Conservation (phyloP, 1,140 invertebrate species). For the Pogonus chalceus region DNA sequence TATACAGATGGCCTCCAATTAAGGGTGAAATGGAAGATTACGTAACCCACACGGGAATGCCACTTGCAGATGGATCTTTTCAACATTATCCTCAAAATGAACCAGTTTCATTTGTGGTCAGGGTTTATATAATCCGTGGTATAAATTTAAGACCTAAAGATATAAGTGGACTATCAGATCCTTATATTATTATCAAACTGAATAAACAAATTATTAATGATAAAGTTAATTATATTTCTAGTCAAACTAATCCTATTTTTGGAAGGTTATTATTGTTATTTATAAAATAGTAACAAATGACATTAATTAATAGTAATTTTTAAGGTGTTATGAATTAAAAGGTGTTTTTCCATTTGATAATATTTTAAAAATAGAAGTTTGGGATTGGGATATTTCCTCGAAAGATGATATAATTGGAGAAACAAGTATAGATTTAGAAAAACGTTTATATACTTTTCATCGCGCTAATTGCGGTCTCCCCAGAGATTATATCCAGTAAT, state of each 20-base stretch:
- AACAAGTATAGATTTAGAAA: constrained; percentile 78
- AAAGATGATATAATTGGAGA: constrained; percentile 75
- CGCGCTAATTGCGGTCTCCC: constrained; percentile 67
- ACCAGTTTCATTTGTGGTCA: constrained; percentile 56
- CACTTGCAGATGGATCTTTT: constrained; percentile 42
- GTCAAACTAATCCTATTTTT: constrained; percentile 77
- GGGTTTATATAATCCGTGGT: constrained; percentile 66
- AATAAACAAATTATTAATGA: constrained; percentile 58
- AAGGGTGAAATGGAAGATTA: constrained; percentile 35
- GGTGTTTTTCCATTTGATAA: constrained; percentile 65
- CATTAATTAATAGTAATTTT: constrained; percentile 10
- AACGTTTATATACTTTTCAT: constrained; percentile 71
- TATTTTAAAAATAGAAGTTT: constrained; percentile 59
- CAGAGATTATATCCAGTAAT: constrained; percentile 56
- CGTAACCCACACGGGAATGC: constrained; percentile 35
- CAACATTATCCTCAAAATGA: constrained; percentile 55
- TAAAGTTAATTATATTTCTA: constrained; percentile 62
- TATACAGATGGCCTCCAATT: constrained; percentile 44
- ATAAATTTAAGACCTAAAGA: constrained; percentile 64
- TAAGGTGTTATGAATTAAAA: constrained; percentile 65
- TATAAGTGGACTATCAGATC: constrained; percentile 63
- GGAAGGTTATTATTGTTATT: constrained; percentile 51
- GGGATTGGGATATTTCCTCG: constrained; percentile 60
- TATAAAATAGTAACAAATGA: constrained; percentile 14
- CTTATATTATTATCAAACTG: constrained; percentile 60